Evolutionary conservation across 2,888 invertebrate genomes (phyloP).

Genomic region (Xanthia icteritia): DNA sequence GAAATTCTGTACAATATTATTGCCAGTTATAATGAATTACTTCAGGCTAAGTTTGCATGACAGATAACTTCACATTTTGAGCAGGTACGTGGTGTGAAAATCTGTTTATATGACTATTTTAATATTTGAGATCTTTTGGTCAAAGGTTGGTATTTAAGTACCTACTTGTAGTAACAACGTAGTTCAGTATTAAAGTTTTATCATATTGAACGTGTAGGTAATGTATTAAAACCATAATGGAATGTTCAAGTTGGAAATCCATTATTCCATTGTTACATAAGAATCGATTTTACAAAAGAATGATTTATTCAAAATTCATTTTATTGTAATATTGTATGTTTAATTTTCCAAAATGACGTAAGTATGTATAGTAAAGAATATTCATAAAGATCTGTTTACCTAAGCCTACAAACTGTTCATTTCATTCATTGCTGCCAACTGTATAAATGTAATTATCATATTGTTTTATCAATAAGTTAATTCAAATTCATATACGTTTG

Average conservation of each 20-base stretch:
- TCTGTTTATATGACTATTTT: too few species aligned
- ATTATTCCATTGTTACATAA: too few species aligned
- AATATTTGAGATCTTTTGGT: conserved; percentile 1
- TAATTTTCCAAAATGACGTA: neutral
- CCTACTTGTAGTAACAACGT: neutral
- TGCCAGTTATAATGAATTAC: too few species aligned
- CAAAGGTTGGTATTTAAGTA: neutral
- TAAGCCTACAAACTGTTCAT: conserved; percentile 9
- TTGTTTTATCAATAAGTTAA: too few species aligned
- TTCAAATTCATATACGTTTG: too few species aligned
- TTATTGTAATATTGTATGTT: neutral
- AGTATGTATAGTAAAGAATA: neutral
- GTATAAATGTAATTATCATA: conserved; percentile 6
- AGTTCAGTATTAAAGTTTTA: neutral
- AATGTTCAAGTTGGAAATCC: too few species aligned
- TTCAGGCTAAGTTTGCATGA: too few species aligned
- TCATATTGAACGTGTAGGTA: neutral
- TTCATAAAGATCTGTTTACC: neutral
- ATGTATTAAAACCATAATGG: neutral
- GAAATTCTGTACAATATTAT: too few species aligned
- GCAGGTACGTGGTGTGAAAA: neutral
- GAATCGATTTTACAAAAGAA: too few species aligned
- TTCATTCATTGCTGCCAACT: conserved; percentile 17
- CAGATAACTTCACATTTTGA: neutral
- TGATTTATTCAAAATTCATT: neutral